phyloP scores from a whole-genome alignment of 2,888 invertebrate genomes.

The Caprella mutica region DNA sequence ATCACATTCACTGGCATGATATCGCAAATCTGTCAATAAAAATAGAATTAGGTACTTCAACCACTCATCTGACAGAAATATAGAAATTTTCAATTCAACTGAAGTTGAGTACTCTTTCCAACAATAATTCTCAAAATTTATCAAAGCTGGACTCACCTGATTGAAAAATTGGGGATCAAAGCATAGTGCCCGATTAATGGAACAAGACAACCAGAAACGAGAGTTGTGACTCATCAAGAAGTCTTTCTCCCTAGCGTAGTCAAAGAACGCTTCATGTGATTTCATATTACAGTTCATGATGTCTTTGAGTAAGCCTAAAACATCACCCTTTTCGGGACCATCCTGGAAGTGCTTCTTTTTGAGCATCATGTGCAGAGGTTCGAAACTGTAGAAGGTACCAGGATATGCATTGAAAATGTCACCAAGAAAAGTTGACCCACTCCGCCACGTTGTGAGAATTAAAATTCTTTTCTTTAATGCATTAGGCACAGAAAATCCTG shows the following conservation, averaged over 20 bases:
- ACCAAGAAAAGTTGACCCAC: constrained; percentile 28
- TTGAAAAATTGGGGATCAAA: constrained; percentile 18
- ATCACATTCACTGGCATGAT: constrained; percentile 26
- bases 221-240: constrained; percentile 25
- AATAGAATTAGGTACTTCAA: constrained; percentile 4
- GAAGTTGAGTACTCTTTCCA: no score
- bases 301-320: constrained; percentile 9
- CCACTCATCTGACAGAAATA: not conserved
- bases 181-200: constrained; percentile 21
- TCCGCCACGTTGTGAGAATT: constrained; percentile 29
- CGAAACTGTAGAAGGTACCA: constrained; percentile 28
- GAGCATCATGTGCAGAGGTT: constrained; percentile 23
- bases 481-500: constrained; percentile 13
- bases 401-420: constrained; percentile 26
- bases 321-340: constrained; percentile 14
- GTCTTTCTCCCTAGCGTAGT: constrained; percentile 19
- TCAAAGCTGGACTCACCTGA: not conserved
- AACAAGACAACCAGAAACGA: constrained; percentile 22
- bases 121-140: no score
- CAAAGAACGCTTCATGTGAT: constrained; percentile 13
- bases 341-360: constrained; percentile 29
- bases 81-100: no score
- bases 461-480: constrained; percentile 15
- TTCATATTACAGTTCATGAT: constrained; percentile 23
- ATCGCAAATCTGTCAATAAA: constrained; percentile 9